Conservation (phyloP, 2,888 invertebrate species). For the Dolomedes plantarius region DNA sequence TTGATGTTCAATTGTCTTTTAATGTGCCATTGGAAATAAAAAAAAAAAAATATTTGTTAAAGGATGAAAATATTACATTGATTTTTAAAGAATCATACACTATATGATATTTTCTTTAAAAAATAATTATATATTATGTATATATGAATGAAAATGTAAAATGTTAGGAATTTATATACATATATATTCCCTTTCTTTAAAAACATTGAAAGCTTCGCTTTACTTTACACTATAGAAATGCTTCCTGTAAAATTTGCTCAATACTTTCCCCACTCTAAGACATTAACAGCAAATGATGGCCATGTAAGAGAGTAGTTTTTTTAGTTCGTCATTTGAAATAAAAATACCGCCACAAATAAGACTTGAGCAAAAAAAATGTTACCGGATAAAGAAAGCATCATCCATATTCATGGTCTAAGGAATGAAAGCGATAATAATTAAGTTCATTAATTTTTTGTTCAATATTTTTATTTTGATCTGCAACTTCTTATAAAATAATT, state of each 20-base stretch:
- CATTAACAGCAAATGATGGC: not conserved
- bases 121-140: too few relatives aligned
- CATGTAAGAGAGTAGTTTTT: not conserved
- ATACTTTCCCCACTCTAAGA: not conserved
- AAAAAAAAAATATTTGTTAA: too few relatives aligned
- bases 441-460: conserved; percentile 35
- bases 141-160: too few relatives aligned
- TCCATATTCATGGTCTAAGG: conserved; percentile 33
- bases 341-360: not conserved
- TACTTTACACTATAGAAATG: too few relatives aligned
- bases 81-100: too few relatives aligned
- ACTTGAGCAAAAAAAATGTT: not conserved
- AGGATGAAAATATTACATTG: too few relatives aligned
- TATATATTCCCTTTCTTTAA: too few relatives aligned
- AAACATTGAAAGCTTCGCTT: too few relatives aligned
- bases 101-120: too few relatives aligned
- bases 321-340: not conserved
- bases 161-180: too few relatives aligned
- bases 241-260: not conserved
- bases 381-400: not conserved
- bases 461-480: conserved; percentile 1
- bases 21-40: too few relatives aligned
- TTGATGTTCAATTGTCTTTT: too few relatives aligned
- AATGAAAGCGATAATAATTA: conserved; percentile 37
- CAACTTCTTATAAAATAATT: not conserved